These are phyloP conservation scores for Glomeris maerens DNA, from an alignment of 1,140 invertebrate genomes.

Conservation along the genomic window DNA sequence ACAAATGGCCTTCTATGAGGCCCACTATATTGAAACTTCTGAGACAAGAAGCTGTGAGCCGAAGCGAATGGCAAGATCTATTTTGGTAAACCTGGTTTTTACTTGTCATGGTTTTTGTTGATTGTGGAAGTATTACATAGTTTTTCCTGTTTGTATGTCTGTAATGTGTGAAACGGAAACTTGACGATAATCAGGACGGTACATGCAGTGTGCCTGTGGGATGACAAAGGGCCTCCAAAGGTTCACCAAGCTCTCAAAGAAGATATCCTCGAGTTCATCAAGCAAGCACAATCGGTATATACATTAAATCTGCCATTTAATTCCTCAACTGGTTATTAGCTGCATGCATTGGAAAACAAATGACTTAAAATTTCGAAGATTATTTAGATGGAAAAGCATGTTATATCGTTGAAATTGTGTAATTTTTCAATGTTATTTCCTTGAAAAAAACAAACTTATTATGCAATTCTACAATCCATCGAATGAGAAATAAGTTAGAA, in stretches of 20 bases:
- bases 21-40: slow-evolving; percentile 83
- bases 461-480: too few relatives aligned
- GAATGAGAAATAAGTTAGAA: too few relatives aligned
- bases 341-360: too few relatives aligned
- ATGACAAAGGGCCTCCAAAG: slow-evolving; percentile 82
- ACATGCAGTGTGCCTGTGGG: slow-evolving; percentile 88
- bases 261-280: slow-evolving; percentile 89
- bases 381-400: too few relatives aligned
- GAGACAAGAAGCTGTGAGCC: slow-evolving; percentile 82
- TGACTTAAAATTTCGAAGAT: too few relatives aligned
- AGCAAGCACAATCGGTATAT: slow-evolving; percentile 67
- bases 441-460: too few relatives aligned
- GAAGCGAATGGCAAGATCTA: slow-evolving; percentile 90
- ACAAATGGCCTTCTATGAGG: slow-evolving; percentile 88
- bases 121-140: slow-evolving; percentile 1
- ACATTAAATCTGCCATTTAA: too few relatives aligned
- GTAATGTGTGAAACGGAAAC: slow-evolving; percentile 7
- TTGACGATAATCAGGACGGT: too few relatives aligned
- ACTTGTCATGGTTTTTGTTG: background rate
- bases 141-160: background rate
- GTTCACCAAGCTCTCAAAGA: slow-evolving; percentile 75
- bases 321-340: too few relatives aligned
- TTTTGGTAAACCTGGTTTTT: slow-evolving; percentile 53
- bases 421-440: slow-evolving; percentile 1
- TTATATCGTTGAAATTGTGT: slow-evolving; percentile 1